Percentiles rank a stretch among this genome's conserved stretches.
phyloP scores from a whole-genome alignment of 2,113 vertebrate genomes.

The Mystacornis crossleyi region DNA sequence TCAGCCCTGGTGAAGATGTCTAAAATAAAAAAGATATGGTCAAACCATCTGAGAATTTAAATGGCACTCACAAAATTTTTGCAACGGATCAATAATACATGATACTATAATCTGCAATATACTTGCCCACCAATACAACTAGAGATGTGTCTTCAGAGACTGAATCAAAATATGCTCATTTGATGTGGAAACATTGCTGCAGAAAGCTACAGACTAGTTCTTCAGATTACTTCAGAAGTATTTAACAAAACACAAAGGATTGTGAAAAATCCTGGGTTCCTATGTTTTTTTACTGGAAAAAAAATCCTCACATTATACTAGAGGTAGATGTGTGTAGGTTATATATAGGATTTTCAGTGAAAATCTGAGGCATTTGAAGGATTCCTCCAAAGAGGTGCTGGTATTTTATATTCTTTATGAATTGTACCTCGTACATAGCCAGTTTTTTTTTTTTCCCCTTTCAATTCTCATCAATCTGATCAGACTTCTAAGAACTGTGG shows the following conservation, averaged over 20 bases:
- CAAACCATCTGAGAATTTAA: not conserved
- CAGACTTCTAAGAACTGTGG: not conserved
- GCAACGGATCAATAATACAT: not conserved
- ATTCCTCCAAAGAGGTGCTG: not conserved
- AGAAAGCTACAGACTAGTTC: not conserved
- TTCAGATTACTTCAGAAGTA: not conserved
- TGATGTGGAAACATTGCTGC: not conserved
- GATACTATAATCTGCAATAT: not conserved
- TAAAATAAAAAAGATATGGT: not conserved
- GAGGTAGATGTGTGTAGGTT: not conserved
- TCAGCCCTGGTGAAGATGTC: not conserved
- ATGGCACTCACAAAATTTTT: not conserved
- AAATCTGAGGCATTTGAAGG: not conserved
- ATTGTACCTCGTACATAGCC: not conserved
- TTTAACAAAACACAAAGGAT: not conserved
- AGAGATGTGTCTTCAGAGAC: not conserved
- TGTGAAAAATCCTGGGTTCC: not conserved
- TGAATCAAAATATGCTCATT: not conserved
- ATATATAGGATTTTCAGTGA: not conserved
- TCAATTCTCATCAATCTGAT: not conserved
- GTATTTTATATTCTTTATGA: not conserved
- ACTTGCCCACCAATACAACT: not conserved
- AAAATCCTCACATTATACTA: not conserved
- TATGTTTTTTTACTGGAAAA: not conserved
- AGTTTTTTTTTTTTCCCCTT: not conserved